phyloP scores from a whole-genome alignment of 2,113 vertebrate species.

The Brachyistius frenatus region DNA sequence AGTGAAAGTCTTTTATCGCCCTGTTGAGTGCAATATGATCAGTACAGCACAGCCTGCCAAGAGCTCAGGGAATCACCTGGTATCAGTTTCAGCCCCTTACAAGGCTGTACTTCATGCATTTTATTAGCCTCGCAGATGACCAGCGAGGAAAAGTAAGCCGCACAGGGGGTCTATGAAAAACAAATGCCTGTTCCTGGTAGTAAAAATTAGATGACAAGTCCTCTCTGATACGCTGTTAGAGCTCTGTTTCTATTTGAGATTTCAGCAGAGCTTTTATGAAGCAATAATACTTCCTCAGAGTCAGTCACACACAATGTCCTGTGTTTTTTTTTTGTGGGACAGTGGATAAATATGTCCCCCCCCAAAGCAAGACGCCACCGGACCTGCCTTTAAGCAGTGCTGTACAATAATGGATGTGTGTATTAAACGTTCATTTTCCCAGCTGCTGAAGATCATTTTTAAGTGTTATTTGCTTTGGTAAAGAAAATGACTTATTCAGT shows the following conservation, averaged over 20 bases:
- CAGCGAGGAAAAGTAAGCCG: constrained; percentile 34
- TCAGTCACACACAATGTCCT: constrained; percentile 9
- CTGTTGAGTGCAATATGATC: constrained; percentile 68
- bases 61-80: constrained; percentile 62
- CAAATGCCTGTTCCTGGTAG: constrained; percentile 47
- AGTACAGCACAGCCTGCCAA: constrained; percentile 58
- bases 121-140: constrained; percentile 59
- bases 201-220: constrained; percentile 44
- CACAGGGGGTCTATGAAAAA: constrained; percentile 46
- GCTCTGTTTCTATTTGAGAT: constrained; percentile 38
- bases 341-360: constrained; percentile 27
- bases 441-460: neutral
- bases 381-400: neutral
- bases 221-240: constrained; percentile 14
- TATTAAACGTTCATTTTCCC: constrained; percentile 7
- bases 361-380: neutral
- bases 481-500: neutral
- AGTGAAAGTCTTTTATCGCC: constrained; percentile 58
- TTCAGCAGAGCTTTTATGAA: constrained; percentile 38
- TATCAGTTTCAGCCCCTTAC: constrained; percentile 45
- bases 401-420: constrained; percentile 8
- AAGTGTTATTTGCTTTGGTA: constrained; percentile 13
- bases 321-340: constrained; percentile 11
- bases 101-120: constrained; percentile 62
- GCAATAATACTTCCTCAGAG: constrained; percentile 26